phyloP scores from a whole-genome alignment of 2,888 invertebrate genomes.

The Hesperia comma region DNA sequence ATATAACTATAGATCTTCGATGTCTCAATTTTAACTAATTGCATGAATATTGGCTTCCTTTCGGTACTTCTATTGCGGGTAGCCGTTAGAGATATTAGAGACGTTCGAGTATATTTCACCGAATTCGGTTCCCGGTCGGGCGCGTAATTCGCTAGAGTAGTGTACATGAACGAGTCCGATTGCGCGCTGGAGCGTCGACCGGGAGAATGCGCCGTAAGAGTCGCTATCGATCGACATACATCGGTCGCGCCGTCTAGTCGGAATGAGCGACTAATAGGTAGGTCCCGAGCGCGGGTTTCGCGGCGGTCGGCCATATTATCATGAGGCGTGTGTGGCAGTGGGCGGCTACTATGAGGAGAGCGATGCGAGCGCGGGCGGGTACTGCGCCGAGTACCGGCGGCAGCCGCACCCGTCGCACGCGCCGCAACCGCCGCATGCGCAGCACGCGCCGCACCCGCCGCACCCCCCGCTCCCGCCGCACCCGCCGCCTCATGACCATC shows the following conservation, averaged over 20 bases:
- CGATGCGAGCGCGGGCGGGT: slow-evolving; percentile 60
- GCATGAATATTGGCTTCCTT: slow-evolving; percentile 71
- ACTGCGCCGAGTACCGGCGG: slow-evolving; percentile 76
- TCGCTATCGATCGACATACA: slow-evolving; percentile 20
- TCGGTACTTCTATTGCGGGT: slow-evolving; percentile 45
- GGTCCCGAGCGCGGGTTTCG: slow-evolving; percentile 54
- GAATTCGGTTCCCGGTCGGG: slow-evolving; percentile 28
- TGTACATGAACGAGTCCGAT: slow-evolving; percentile 38
- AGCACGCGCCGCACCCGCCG: slow-evolving; percentile 44
- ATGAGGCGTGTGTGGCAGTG: slow-evolving; percentile 80
- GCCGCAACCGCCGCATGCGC: slow-evolving; percentile 50
- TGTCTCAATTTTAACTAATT: slow-evolving; percentile 58
- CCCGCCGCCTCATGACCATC: slow-evolving; percentile 58
- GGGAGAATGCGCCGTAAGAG: slow-evolving; percentile 19
- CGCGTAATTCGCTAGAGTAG: slow-evolving; percentile 40
- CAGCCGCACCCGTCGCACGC: slow-evolving; percentile 53
- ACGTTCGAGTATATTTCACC: slow-evolving; percentile 38
- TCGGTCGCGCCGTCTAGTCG: slow-evolving; percentile 30
- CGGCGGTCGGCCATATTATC: slow-evolving; percentile 49
- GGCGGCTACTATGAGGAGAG: slow-evolving; percentile 80
- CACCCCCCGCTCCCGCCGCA: slow-evolving; percentile 42
- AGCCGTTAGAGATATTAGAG: slow-evolving; percentile 40
- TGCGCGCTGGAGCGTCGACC: slow-evolving; percentile 42
- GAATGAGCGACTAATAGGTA: slow-evolving; percentile 58
- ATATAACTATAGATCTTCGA: slow-evolving; percentile 19